Evolutionary conservation across 2,113 vertebrate genomes (phyloP).

Genomic region (Riparia riparia): DNA sequence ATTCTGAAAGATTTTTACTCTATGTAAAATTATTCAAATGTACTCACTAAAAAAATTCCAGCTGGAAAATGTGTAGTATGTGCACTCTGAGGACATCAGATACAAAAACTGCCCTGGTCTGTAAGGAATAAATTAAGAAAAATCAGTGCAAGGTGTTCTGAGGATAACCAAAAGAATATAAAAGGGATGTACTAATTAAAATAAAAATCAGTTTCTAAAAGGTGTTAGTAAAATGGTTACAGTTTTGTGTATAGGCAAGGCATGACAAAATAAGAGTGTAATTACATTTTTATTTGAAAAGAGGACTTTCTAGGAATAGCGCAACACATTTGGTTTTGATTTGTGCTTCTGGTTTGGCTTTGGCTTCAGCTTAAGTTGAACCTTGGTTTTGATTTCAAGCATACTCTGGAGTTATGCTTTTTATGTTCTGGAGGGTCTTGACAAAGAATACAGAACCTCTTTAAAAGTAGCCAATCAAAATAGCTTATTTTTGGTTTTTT

Average conservation of each 20-base stretch:
- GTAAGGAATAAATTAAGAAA: slow-evolving; percentile 18
- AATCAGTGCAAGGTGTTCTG: slow-evolving; percentile 6
- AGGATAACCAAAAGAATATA: background rate
- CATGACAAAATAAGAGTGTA: background rate
- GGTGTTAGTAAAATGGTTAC: background rate
- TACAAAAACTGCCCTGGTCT: background rate
- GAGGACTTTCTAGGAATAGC: slow-evolving; percentile 50
- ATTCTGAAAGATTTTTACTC: background rate
- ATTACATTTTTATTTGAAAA: background rate
- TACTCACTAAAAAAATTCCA: background rate
- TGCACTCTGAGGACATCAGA: background rate
- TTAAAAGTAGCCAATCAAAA: background rate
- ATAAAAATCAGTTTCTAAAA: slow-evolving; percentile 21
- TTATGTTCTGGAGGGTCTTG: background rate
- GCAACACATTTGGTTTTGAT: slow-evolving; percentile 33
- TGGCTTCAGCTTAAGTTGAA: background rate
- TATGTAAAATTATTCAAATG: slow-evolving; percentile 5
- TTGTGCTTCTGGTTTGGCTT: slow-evolving; percentile 26
- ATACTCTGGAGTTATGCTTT: background rate
- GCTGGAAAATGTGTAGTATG: background rate
- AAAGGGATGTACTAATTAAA: background rate
- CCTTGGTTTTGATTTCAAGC: slow-evolving; percentile 15
- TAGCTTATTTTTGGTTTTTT: background rate
- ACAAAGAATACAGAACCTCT: background rate
- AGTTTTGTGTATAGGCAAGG: background rate